phyloP scores from a whole-genome alignment of 1,140 invertebrate genomes.

The Drosophila athabasca region DNA sequence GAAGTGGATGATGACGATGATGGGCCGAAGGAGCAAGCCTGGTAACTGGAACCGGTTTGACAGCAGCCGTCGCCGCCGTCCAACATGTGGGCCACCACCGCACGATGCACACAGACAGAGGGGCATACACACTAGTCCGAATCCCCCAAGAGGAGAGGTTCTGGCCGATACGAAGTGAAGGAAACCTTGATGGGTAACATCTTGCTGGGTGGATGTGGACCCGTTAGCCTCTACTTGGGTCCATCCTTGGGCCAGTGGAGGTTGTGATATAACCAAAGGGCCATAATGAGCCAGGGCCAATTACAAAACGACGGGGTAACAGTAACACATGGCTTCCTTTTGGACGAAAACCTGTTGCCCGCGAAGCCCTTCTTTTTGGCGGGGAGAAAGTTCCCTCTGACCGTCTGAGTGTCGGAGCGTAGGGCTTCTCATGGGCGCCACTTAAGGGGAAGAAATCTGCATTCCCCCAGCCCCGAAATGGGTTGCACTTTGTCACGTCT shows the following conservation, averaged over 20 bases:
- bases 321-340: conserved; percentile 66
- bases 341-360: conserved; percentile 65
- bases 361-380: conserved; percentile 56
- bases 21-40: conserved; percentile 35
- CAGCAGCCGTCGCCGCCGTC: conserved; percentile 30
- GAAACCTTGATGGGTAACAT: conserved; percentile 9
- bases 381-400: conserved; percentile 65
- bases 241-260: conserved; percentile 56
- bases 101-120: no score
- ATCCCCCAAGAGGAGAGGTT: conserved; percentile 39
- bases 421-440: conserved; percentile 72
- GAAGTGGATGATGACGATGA: conserved; percentile 37
- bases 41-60: conserved; percentile 51
- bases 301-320: conserved; percentile 49
- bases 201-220: conserved; percentile 38
- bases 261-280: conserved; percentile 69
- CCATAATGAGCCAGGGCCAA: conserved; percentile 69
- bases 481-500: conserved; percentile 74
- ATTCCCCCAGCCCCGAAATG: conserved; percentile 33
- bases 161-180: conserved; percentile 17
- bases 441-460: conserved; percentile 37
- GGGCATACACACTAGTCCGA: background rate
- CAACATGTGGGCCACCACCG: conserved; percentile 54
- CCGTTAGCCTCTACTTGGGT: conserved; percentile 56
- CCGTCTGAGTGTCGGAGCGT: conserved; percentile 1